Conservation (phyloP, 2,113 vertebrate genomes). For the Semnornis frantzii region DNA sequence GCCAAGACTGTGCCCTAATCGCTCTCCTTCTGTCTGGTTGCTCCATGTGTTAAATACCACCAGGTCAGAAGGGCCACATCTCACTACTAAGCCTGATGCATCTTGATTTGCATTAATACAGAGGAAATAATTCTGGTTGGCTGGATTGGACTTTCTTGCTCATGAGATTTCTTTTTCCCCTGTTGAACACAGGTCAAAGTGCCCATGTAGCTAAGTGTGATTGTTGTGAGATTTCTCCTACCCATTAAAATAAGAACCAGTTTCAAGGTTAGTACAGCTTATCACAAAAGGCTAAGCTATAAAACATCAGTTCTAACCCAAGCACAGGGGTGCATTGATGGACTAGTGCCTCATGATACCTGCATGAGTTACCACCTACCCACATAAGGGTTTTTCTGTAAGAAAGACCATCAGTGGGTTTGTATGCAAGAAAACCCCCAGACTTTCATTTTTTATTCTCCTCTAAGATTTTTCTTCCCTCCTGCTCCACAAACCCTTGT, state of each 20-base stretch:
- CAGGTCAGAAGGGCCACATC: background rate
- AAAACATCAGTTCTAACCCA: background rate
- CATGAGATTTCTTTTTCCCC: background rate
- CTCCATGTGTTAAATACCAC: background rate
- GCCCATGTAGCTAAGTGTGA: background rate
- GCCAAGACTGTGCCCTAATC: background rate
- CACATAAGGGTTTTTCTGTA: fast-evolving
- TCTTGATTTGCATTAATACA: background rate
- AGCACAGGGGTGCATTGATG: background rate
- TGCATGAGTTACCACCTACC: background rate
- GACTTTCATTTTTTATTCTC: background rate
- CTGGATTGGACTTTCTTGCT: background rate
- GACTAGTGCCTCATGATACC: background rate
- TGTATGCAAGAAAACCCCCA: background rate
- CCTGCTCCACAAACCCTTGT: background rate
- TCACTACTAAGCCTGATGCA: background rate
- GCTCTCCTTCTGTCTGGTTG: background rate
- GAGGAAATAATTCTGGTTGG: background rate
- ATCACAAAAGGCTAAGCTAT: background rate
- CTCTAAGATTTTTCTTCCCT: background rate
- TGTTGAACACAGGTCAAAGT: fast-evolving
- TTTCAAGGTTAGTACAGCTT: background rate
- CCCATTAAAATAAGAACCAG: background rate
- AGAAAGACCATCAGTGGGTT: background rate
- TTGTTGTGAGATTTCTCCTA: background rate